Conservation (phyloP, 1,140 invertebrate genomes). For the Drosophila pruinosa region DNA sequence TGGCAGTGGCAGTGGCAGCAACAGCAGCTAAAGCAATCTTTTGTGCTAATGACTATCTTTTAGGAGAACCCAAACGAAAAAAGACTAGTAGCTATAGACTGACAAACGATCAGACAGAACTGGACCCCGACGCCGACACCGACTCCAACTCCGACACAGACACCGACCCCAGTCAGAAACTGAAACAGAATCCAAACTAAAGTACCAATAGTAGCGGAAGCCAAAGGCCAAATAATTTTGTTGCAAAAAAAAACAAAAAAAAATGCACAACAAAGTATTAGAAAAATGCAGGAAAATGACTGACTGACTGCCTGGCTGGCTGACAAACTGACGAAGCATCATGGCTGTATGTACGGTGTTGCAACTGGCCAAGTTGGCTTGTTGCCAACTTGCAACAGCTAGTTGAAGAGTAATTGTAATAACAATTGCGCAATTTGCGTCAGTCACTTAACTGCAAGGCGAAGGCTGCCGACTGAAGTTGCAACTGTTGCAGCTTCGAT, state of each 20-base stretch:
- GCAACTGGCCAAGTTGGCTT: slow-evolving; percentile 1
- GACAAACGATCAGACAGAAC: slow-evolving; percentile 53
- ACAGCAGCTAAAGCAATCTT: slow-evolving; percentile 49
- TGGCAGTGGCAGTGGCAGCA: slow-evolving; percentile 12
- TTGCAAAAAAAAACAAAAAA: no score
- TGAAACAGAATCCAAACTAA: not conserved
- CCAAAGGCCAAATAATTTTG: slow-evolving; percentile 66
- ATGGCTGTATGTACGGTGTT: slow-evolving; percentile 17
- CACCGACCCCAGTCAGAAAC: not conserved
- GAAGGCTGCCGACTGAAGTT: slow-evolving; percentile 12
- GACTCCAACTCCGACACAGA: not conserved
- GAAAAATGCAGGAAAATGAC: slow-evolving; percentile 56
- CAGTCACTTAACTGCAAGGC: slow-evolving; percentile 65
- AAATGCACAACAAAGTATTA: slow-evolving; percentile 51
- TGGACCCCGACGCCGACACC: slow-evolving; percentile 10
- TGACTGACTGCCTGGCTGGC: not conserved
- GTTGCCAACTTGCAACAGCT: slow-evolving; percentile 28
- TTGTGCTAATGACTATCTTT: slow-evolving; percentile 79
- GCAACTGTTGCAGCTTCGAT: slow-evolving; percentile 21
- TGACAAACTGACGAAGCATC: slow-evolving; percentile 8
- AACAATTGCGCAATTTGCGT: slow-evolving; percentile 80
- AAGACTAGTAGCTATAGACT: slow-evolving; percentile 66
- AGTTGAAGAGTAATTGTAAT: slow-evolving; percentile 75
- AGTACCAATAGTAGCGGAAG: slow-evolving; percentile 6
- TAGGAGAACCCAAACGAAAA: slow-evolving; percentile 42